Base-by-base conservation (phyloP, 2,113 vertebrate species). In the Dascyllus trimaculatus region DNA sequence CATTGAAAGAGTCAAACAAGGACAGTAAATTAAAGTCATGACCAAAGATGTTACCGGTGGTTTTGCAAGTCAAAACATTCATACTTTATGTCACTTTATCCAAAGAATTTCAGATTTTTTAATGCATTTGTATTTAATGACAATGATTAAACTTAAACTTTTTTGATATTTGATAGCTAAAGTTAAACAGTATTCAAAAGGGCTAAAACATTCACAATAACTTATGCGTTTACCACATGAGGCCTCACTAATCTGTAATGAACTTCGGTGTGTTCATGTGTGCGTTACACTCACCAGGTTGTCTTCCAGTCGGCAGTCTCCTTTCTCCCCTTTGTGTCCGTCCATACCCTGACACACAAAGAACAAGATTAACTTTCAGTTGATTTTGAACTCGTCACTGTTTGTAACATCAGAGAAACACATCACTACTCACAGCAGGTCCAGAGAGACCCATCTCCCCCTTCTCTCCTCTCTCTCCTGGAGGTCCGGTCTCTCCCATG, bases 381-480 rank as follows among this genome's bases (percentile, higher is more conserved):
- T 53, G 51, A 35, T 49, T 43, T 45, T 26, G 1, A 35, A 43
- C 6, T 58, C 58, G 32, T 19, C n/a, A 63, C 15, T 11, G 22
- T 62, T 71, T 52, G 17, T 25, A n/a, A 9, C 17, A 25, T 45
- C 17, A 40, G 2, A 48, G 7, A 66, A 64, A 59, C 18, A 26
- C 48, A 26, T 51, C n/a, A n/a, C 51, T 35, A 93, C 96, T 1
- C 92, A 99, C 98, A 87, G 95, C 82, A 26, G 94, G 95, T 0
- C 98, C 98, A 0, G 92, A 91, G 4, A 95, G 92, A 14, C 98
- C 98, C 95, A 95, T 96, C 83, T 98, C 96, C 66, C 98, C 98
- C 88, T 96, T 98, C 81, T 94, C 95, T 62, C 96, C 97, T 0
- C 43, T 66, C 2, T 86, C 88, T 9, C 97, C 98, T 0, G 69